Evolutionary conservation across 2,888 invertebrate genomes (phyloP), one percentile per base, ranked within the genome.

Genomic region (Ophioninae sp.): DNA sequence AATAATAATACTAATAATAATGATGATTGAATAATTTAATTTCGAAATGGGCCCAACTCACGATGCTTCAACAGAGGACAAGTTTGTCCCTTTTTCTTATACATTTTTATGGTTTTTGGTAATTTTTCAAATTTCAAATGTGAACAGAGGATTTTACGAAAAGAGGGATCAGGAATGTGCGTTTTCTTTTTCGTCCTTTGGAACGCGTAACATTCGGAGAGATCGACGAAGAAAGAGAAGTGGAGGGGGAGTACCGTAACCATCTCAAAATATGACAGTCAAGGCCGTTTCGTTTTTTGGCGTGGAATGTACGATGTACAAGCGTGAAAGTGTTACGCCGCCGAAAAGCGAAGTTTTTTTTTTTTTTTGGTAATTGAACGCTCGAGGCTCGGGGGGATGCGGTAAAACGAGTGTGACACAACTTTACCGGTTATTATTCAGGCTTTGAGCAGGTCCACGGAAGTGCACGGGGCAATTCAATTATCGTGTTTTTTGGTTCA

Each of bases 301-400:
- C 30, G 37, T 67, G 3, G 44, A 74, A 74, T 62, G 50, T 21
- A 13, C 30, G 44, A 41, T 37, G 62, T 59, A 7, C 21, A 20
- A 79, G 72, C 74, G 79, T 77, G 80, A 83, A 83, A 83, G 83
- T 83, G 69, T 83, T 83, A 80, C 76, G 62, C 62, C 67, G 68
- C 17, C 59, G 17, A 57, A 20, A 37, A 56, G 80, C 77, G 81
- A 81, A 83, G 81, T 70, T 83, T 78, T 6, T 50, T 5, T 3
- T 50, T 50, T 13, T 50, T 50, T 50, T 50, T 17, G 17, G 17
- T 44, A 10, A 21, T n/a, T 64, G 41, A 56, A 62, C 44, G 68
- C 75, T 23, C 67, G 21, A 67, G 50, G 44, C 13, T 10, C 20
- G 10, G 20, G 21, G 39, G 70, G 56, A 39, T 56, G 64, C 21